These are phyloP conservation scores for Andricus curvator DNA, from an alignment of 2,888 invertebrate species.

Conservation along the genomic window DNA sequence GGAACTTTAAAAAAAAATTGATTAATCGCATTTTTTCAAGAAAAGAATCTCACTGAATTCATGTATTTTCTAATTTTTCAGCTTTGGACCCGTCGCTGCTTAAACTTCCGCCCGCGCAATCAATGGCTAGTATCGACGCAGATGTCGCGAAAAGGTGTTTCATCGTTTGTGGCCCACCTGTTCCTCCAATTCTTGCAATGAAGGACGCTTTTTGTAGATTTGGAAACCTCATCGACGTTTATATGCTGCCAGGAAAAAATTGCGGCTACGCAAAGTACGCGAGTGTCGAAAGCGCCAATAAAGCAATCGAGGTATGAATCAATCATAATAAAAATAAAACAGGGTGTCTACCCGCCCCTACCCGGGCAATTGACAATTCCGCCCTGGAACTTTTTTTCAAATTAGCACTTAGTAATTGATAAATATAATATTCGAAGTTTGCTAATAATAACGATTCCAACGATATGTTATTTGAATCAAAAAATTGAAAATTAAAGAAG, in stretches of 20 bases:
- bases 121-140: slow-evolving; percentile 85
- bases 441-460: no score
- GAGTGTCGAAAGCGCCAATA: slow-evolving; percentile 85
- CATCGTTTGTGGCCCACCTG: slow-evolving; percentile 76
- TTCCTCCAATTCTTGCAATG: slow-evolving; percentile 88
- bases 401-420: no score
- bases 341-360: no score
- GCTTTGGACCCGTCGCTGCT: slow-evolving; percentile 65
- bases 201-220: slow-evolving; percentile 95
- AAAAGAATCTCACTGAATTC: not conserved
- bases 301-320: slow-evolving; percentile 83
- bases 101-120: slow-evolving; percentile 86
- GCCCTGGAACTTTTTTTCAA: no score
- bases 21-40: no score
- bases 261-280: slow-evolving; percentile 96
- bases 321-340: no score
- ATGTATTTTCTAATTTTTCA: slow-evolving; percentile 48
- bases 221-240: slow-evolving; percentile 93
- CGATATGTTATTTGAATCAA: no score
- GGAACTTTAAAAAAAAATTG: no score
- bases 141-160: slow-evolving; percentile 82
- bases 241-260: slow-evolving; percentile 92
- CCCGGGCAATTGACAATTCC: no score
- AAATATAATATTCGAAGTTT: no score
- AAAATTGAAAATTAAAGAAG: no score